Base-by-base conservation (phyloP, 2,888 invertebrate genomes). In the Parnassius orleans region DNA sequence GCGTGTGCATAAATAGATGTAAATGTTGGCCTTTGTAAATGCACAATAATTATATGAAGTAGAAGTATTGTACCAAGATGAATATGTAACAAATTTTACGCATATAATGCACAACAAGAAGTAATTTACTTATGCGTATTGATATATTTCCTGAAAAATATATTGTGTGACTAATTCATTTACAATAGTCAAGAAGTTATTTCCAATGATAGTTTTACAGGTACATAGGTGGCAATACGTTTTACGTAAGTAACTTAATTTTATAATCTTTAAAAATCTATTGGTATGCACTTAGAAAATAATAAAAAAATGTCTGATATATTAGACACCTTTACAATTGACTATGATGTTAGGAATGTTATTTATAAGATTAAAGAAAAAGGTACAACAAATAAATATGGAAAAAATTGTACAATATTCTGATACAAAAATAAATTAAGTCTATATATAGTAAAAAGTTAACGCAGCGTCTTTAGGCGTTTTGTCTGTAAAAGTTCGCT, bases 281-380 rank as follows among this genome's bases (percentile, higher is more conserved):
- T 43, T 44, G 11, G 10, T 14, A 9, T 44, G 33, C 33, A 54
- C 12, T 55, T 55, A 43, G 12, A n/a, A 33, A 24, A 51, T 15
- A 52, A 56, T 7, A 3, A 58, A 58, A 60, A 60, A 48, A 46
- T 64, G 59, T 57, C 43, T 61, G 33, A 53, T 65, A 19, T 33
- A 62, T 71, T 74, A 73, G 72, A 55, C 74, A 75, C 75, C 75
- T 64, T 74, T 24, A 71, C 71, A 78, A 78, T 80, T 79, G 77
- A 80, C 80, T 60, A 46, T 44, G 48, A 14, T 51, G 9, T 50
- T 33, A 33, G 7, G 5, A 33, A 33, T 33, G 7, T 7, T 33
- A 33, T 7, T 33, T 7, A 33, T 33, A 33, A 33, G 33, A 33
- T 33, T 33, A 48, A 57, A 48, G 12, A 33, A 33, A 41, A 57